phyloP scores from a whole-genome alignment of 2,113 vertebrate species.

The Oenanthe oenanthe region DNA sequence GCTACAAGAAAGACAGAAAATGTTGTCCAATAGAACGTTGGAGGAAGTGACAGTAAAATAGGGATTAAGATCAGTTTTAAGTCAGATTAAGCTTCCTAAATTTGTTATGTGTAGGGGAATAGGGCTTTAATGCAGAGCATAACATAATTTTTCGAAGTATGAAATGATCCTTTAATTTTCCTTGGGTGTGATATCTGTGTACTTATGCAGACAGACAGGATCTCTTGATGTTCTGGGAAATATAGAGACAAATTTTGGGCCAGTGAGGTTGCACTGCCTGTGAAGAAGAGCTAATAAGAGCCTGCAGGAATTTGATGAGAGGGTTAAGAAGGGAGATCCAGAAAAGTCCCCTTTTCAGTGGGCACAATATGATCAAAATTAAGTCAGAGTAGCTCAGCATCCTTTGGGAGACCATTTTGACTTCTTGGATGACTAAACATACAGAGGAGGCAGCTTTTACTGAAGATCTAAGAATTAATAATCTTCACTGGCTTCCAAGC shows the following conservation, averaged over 20 bases:
- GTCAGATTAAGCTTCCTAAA: not conserved
- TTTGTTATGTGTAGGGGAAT: not conserved
- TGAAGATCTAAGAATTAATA: constrained; percentile 38
- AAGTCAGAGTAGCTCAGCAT: constrained; percentile 3
- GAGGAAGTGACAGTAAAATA: not conserved
- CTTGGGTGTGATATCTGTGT: not conserved
- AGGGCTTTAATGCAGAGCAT: not conserved
- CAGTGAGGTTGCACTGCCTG: not conserved
- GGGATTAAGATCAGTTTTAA: not conserved
- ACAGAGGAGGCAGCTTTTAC: not conserved
- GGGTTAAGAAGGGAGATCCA: constrained; percentile 1
- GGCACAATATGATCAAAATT: constrained; percentile 21
- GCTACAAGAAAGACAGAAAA: not conserved
- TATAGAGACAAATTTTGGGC: not conserved
- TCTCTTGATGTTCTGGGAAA: not conserved
- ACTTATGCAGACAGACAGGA: not conserved
- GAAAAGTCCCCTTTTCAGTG: not conserved
- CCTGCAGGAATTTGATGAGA: not conserved
- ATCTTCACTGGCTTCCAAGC: not conserved
- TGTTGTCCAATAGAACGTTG: not conserved
- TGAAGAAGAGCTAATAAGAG: not conserved
- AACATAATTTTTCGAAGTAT: not conserved
- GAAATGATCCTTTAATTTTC: not conserved
- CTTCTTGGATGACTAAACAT: constrained; percentile 52
- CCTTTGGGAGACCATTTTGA: constrained; percentile 44